These are phyloP conservation scores for Chamaetylas fuelleborni DNA, from an alignment of 2,113 vertebrate species.

Conservation along the genomic window DNA sequence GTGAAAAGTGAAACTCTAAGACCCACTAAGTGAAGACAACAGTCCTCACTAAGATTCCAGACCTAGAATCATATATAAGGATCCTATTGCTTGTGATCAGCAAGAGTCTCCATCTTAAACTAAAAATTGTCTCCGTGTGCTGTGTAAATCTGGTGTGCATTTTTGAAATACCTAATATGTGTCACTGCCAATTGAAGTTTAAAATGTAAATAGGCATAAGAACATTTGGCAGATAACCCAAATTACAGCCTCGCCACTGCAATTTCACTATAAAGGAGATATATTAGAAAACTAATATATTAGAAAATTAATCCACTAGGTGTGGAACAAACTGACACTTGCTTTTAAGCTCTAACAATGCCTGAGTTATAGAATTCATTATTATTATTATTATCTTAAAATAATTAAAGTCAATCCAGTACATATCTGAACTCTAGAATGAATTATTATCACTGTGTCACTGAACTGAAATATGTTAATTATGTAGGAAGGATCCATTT, in stretches of 20 bases:
- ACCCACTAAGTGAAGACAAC: background rate
- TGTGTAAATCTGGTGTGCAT: background rate
- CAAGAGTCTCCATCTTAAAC: background rate
- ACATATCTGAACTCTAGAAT: slow-evolving; percentile 22
- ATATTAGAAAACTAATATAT: slow-evolving; percentile 1
- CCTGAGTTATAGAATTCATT: slow-evolving; percentile 30
- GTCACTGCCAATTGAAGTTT: slow-evolving; percentile 7
- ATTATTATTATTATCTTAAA: slow-evolving; percentile 7
- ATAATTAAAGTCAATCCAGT: slow-evolving; percentile 37
- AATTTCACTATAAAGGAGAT: slow-evolving; percentile 1
- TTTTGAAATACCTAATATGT: slow-evolving; percentile 3
- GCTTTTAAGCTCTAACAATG: slow-evolving; percentile 8
- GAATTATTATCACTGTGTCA: slow-evolving; percentile 20
- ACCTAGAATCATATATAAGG: background rate
- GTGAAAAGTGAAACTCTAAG: background rate
- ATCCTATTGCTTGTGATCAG: background rate
- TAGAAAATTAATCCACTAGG: background rate
- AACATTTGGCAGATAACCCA: slow-evolving; percentile 25
- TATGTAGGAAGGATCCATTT: slow-evolving; percentile 22
- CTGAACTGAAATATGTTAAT: slow-evolving; percentile 37
- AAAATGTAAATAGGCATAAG: background rate
- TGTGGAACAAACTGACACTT: slow-evolving; percentile 2
- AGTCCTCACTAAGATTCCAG: background rate
- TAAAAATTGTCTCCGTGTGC: background rate
- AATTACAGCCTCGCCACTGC: background rate